Base-by-base conservation (phyloP, 2,888 invertebrate genomes). In the Aphodius granarius region DNA sequence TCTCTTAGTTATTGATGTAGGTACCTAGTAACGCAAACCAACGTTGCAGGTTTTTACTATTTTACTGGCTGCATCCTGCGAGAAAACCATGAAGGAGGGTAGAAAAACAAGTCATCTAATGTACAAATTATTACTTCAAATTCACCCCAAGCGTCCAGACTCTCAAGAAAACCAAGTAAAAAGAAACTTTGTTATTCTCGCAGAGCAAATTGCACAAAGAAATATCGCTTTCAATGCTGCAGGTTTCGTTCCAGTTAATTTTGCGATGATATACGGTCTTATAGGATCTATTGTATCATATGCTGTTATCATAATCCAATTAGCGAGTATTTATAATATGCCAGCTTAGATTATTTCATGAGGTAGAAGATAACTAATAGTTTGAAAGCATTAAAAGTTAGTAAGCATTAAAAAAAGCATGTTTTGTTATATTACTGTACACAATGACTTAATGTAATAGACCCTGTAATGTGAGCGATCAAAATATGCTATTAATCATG, bases 221-320 rank as follows among this genome's bases (percentile, higher is more conserved):
- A 68, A 68, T 6, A 22, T 68, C 13, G 70, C 71, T n/a, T 73
- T 79, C 71, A 77, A 78, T 13, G 79, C 77, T 9, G 79, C 78
- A 5, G 77, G 73, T 4, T 78, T 78, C 21, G 78, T 79, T 73
- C 72, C 76, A 6, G 72, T 79, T 0, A 77, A 79, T 75, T 79
- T 73, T 64, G 68, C 75, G 5, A 75, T 78, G 75, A 21, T 78
- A 20, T 76, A 75, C 5, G 78, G 73, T 6, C 73, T 79, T 66
- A 23, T 76, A 4, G 76, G 75, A n/a, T 70, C 78, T 66, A 77
- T 78, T 18, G 65, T 77, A n/a, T 77, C 79, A 5, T 79, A 79
- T 71, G 71, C 78, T 43, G 74, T 79, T 23, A 78, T 79, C 15
- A 72, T 79, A 43, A 63, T 79, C n/a, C 78, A 77, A 73, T 20